Conservation (phyloP, 2,797 vertebrate genomes). For the Takifugu ocellatus region DNA sequence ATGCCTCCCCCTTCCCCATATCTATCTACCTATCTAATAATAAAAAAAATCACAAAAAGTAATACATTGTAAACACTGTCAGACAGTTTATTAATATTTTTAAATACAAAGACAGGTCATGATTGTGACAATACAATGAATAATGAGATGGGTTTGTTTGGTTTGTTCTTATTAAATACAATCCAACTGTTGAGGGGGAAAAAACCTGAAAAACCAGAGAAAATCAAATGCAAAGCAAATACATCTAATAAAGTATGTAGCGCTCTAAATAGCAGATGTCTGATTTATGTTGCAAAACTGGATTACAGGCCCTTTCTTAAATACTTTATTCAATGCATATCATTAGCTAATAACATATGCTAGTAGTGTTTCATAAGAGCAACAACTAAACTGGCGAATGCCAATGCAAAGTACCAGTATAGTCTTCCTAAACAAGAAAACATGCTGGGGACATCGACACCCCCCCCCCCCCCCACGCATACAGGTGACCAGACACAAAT, state of each 20-base stretch:
- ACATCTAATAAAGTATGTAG: neutral
- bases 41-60: too few relatives aligned
- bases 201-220: slow-evolving; percentile 1
- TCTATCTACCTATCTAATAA: too few relatives aligned
- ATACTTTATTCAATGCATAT: slow-evolving; percentile 6
- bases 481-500: neutral
- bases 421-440: slow-evolving; percentile 1
- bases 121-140: slow-evolving; percentile 5
- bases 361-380: slow-evolving; percentile 19
- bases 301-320: neutral
- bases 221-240: slow-evolving; percentile 6
- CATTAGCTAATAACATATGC: neutral
- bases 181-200: slow-evolving; percentile 6
- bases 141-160: slow-evolving; percentile 29
- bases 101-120: slow-evolving; percentile 2
- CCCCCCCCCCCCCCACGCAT: neutral
- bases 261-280: neutral
- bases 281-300: neutral
- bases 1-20: too few relatives aligned
- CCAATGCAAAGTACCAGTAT: neutral
- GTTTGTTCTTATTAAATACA: slow-evolving; percentile 15
- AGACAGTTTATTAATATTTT: too few relatives aligned
- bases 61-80: too few relatives aligned
- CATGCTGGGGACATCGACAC: neutral
- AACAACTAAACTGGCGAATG: slow-evolving; percentile 1